phyloP scores from a whole-genome alignment of 2,888 invertebrate species.

The Drosophila melanosoma region DNA sequence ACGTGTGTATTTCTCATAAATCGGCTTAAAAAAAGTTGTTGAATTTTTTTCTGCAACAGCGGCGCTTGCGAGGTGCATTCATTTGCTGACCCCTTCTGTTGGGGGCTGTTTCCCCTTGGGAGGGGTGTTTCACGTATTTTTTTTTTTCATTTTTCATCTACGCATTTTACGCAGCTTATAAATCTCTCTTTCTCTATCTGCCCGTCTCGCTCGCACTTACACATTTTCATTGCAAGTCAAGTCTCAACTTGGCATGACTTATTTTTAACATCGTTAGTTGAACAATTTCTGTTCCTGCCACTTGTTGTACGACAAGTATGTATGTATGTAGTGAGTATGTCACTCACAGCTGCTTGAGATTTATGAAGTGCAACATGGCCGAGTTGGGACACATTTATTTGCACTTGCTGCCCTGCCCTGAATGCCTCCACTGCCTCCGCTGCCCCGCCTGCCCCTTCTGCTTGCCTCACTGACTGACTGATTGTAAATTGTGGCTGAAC shows the following conservation, averaged over 20 bases:
- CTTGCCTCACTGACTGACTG: not conserved
- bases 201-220: not conserved
- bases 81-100: slow-evolving; percentile 37
- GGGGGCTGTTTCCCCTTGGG: slow-evolving; percentile 1
- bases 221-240: slow-evolving; percentile 48
- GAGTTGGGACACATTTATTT: slow-evolving; percentile 48
- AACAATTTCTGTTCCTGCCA: slow-evolving; percentile 43
- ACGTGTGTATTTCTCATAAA: slow-evolving; percentile 73
- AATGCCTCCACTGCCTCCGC: no score
- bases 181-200: slow-evolving; percentile 6
- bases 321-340: slow-evolving; percentile 43
- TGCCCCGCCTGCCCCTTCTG: not conserved
- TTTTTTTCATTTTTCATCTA: slow-evolving; percentile 52
- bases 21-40: slow-evolving; percentile 68
- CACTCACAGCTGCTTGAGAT: slow-evolving; percentile 73
- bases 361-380: slow-evolving; percentile 76
- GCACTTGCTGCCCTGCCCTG: slow-evolving; percentile 18
- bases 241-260: slow-evolving; percentile 64
- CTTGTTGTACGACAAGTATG: slow-evolving; percentile 67
- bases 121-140: slow-evolving; percentile 45
- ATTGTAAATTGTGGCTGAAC: slow-evolving; percentile 23
- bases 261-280: slow-evolving; percentile 76
- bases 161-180: slow-evolving; percentile 66
- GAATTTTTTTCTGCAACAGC: not conserved
- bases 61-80: slow-evolving; percentile 50